These are phyloP conservation scores for Hormaphis cornu DNA, from an alignment of 1,140 invertebrate species.

Conservation along the genomic window DNA sequence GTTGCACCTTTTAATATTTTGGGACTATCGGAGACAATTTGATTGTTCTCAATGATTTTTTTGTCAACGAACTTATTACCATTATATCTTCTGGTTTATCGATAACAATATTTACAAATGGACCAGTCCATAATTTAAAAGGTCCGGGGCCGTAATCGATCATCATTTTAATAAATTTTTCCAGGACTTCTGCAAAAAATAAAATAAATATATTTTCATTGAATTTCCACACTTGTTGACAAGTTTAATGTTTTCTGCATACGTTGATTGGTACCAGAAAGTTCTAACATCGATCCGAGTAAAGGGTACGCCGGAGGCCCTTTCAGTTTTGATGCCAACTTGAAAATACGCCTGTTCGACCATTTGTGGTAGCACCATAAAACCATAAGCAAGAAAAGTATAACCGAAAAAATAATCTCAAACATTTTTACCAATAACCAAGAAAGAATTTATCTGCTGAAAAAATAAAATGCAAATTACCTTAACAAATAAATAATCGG, in stretches of 20 bases:
- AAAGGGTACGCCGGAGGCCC: background rate
- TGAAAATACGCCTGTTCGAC: background rate
- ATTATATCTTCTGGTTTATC: conserved; percentile 44
- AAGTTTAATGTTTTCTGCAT: too few relatives aligned
- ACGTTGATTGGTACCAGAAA: background rate
- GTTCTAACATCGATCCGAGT: background rate
- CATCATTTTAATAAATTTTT: conserved; percentile 34
- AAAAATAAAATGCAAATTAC: too few relatives aligned
- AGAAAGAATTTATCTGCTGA: too few relatives aligned
- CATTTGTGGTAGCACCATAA: background rate
- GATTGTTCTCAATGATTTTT: too few relatives aligned
- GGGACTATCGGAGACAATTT: too few relatives aligned
- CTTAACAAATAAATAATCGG: too few relatives aligned
- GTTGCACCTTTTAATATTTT: too few relatives aligned
- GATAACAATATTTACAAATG: conserved; percentile 43
- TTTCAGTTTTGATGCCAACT: background rate
- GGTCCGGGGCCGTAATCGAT: conserved; percentile 39
- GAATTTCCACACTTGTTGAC: too few relatives aligned
- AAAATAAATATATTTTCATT: too few relatives aligned
- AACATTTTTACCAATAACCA: too few relatives aligned
- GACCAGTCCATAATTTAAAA: conserved; percentile 44
- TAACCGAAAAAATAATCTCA: too few relatives aligned
- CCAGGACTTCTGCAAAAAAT: conserved; percentile 40
- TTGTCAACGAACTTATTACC: conserved; percentile 38
- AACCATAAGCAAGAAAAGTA: too few relatives aligned